Evolutionary conservation across 2,113 vertebrate species (phyloP).

Genomic region (Silurus asotus): DNA sequence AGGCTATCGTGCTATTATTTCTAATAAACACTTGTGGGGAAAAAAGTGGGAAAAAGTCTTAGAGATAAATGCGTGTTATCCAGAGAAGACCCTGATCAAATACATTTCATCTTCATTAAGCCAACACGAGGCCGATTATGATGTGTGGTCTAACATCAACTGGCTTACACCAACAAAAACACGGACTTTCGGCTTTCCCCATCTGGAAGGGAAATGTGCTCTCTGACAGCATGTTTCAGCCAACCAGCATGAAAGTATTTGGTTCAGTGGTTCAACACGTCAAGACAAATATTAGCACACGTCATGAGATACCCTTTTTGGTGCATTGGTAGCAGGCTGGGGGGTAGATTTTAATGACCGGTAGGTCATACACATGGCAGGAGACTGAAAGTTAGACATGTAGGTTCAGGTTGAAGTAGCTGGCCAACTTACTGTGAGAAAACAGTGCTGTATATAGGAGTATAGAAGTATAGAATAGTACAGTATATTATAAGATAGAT

Average conservation of each 20-base stretch:
- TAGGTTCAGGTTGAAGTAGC: conserved; percentile 41
- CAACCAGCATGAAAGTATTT: conserved; percentile 61
- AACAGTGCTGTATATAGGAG: conserved; percentile 9
- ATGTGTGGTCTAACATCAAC: conserved; percentile 51
- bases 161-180: conserved; percentile 68
- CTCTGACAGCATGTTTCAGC: conserved; percentile 69
- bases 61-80: conserved; percentile 46
- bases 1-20: conserved; percentile 59
- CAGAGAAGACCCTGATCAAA: conserved; percentile 48
- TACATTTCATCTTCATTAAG: conserved; percentile 52
- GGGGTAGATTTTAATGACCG: not conserved
- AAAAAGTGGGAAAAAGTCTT: conserved; percentile 55
- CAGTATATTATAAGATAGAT: too few species aligned
- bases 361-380: not conserved
- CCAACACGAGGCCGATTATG: conserved; percentile 48
- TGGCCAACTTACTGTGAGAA: conserved; percentile 13
- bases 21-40: conserved; percentile 53
- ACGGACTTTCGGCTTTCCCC: conserved; percentile 55
- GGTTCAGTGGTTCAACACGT: conserved; percentile 53
- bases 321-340: not conserved
- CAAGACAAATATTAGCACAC: conserved; percentile 66
- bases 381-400: conserved; percentile 11
- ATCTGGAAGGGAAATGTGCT: conserved; percentile 64
- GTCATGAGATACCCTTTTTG: conserved; percentile 31
- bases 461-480: not conserved